Evolutionary conservation across 2,888 invertebrate genomes (phyloP).

Genomic region (Trichopoda pennipes): DNA sequence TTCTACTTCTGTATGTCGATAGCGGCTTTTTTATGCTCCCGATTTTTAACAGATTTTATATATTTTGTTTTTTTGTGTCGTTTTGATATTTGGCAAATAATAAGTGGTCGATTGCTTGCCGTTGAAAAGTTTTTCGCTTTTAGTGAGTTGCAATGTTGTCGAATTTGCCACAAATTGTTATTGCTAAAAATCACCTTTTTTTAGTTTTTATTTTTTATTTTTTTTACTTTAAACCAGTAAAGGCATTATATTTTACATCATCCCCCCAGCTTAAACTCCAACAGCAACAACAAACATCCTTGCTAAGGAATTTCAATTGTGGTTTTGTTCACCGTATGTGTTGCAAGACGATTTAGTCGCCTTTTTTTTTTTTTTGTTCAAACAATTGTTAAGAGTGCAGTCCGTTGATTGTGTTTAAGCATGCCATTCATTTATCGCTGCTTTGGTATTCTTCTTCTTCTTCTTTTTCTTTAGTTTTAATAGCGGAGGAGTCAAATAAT

Average conservation of each 20-base stretch:
- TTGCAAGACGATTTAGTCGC: constrained; percentile 44
- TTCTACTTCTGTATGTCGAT: constrained; percentile 48
- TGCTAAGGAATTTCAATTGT: constrained; percentile 57
- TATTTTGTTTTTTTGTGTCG: constrained; percentile 30
- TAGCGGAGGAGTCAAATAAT: constrained; percentile 70
- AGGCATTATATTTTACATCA: constrained; percentile 15
- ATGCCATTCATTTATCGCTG: constrained; percentile 60
- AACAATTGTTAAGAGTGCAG: constrained; percentile 47
- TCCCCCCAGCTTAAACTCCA: background rate
- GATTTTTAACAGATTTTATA: constrained; percentile 54
- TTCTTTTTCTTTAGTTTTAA: constrained; percentile 1
- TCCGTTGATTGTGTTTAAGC: constrained; percentile 49
- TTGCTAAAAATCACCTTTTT: constrained; percentile 52
- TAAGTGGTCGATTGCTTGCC: constrained; percentile 55
- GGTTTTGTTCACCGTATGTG: constrained; percentile 26
- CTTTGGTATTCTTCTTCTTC: constrained; percentile 47
- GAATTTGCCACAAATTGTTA: constrained; percentile 68
- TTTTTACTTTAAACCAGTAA: background rate
- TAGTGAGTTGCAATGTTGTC: constrained; percentile 43
- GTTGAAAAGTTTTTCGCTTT: constrained; percentile 32
- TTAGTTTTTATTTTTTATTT: background rate
- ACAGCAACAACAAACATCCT: constrained; percentile 29
- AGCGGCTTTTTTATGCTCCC: constrained; percentile 55
- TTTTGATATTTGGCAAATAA: constrained; percentile 62
- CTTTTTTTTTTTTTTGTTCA: constrained; percentile 17